Evolutionary conservation across 2,888 invertebrate species (phyloP), one percentile per base, ranked within the genome.

Genomic region (Strigamia maritima): DNA sequence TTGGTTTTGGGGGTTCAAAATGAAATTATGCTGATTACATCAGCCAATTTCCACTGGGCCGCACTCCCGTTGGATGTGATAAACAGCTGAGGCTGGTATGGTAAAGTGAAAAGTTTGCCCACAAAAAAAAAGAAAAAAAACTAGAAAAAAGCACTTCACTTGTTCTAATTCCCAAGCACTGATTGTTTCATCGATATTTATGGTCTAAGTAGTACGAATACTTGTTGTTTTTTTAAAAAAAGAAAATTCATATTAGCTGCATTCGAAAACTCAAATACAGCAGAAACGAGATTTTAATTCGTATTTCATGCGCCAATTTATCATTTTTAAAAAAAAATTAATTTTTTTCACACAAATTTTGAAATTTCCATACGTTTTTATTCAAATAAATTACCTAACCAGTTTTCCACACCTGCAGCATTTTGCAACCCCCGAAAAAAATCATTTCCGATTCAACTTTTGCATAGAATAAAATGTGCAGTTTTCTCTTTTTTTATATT

Each of bases 21-120:
- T 49, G 49, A 49, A 49, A 49, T 49, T 49, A 49, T 49, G 49
- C 49, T 49, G 49, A 49, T 49, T 49, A 49, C 49, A 49, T 49
- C 49, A 49, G 49, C 49, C 49, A 49, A 49, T 49, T 49, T 49
- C 49, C 49, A 49, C 14, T 49, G 49, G 49, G 49, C 49, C n/a
- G 49, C n/a, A 49, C n/a, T 49, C 49, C 49, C 49, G 16, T 49
- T 49, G 49, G 49, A 49, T 49, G 49, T 49, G 49, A 49, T 49
- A 49, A 49, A 49, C 49, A 49, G 49, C 49, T n/a, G 16, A 49
- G n/a, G 49, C 49, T 49, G 49, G 49, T 49, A 49, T 31, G 31
- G 31, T 31, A 31, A 49, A 49, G 49, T 49, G n/a, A 49, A 49
- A 49, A 49, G 49, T 49, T 49, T 49, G 31, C 3, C 31, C 3